Conservation (phyloP, 2,797 vertebrate species). For the Phoxinus dragarum region DNA sequence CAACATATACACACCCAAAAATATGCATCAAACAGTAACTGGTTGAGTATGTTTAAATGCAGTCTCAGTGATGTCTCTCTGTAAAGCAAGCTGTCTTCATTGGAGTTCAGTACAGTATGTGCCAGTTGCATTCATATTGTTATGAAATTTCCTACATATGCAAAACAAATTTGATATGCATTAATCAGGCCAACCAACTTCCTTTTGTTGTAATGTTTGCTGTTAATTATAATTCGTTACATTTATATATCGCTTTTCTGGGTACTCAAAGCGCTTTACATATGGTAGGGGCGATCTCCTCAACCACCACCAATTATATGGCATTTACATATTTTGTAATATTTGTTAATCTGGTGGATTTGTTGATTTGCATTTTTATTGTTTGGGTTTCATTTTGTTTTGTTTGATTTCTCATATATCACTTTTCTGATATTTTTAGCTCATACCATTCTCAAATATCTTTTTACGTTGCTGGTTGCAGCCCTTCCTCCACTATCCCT, state of each 20-base stretch:
- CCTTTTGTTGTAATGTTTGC: conserved; percentile 3
- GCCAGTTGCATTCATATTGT: conserved; percentile 6
- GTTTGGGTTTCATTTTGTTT: not conserved
- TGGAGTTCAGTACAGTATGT: not conserved
- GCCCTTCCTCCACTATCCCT: not conserved
- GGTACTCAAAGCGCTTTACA: no score
- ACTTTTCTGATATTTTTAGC: not conserved
- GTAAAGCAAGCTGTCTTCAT: not conserved
- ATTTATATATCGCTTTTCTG: no score
- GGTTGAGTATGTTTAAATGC: not conserved
- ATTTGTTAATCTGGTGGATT: not conserved
- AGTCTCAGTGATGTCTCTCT: not conserved
- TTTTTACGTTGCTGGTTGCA: not conserved
- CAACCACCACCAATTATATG: conserved; percentile 3
- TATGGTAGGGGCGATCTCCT: no score
- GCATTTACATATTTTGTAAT: not conserved
- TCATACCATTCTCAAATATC: not conserved
- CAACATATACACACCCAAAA: not conserved
- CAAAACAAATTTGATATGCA: conserved; percentile 72
- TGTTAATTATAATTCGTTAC: no score
- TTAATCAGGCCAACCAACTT: conserved; percentile 66
- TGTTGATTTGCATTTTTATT: not conserved
- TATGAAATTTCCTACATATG: conserved; percentile 54
- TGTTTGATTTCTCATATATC: not conserved
- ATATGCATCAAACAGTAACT: not conserved